A percentile compares a stretch with the other conserved stretches of the same genome.
Conservation (phyloP, 2,113 vertebrate genomes). For the Cyprinus carpio region DNA sequence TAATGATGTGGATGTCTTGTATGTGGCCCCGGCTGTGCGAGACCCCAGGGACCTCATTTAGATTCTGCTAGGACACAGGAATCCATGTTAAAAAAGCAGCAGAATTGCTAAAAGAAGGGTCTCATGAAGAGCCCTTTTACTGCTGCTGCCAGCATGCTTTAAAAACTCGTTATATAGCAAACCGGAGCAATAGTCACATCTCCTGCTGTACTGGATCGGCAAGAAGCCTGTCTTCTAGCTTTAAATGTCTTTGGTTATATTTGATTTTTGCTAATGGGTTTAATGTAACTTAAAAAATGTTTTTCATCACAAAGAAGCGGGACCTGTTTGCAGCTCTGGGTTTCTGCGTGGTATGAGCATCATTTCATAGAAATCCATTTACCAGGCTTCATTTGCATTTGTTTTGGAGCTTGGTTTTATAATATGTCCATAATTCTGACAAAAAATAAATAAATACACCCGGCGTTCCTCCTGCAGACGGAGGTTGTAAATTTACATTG, state of each 20-base stretch:
- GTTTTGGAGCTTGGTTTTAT: slow-evolving; percentile 17
- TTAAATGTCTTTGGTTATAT: not conserved
- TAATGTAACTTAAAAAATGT: slow-evolving; percentile 25
- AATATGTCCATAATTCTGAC: slow-evolving; percentile 48
- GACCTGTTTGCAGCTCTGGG: slow-evolving; percentile 19
- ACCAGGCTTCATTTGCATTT: slow-evolving; percentile 46
- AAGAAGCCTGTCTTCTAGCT: not conserved
- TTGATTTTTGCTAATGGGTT: slow-evolving; percentile 36
- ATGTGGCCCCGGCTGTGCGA: slow-evolving; percentile 11
- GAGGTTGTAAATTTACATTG: slow-evolving; percentile 52
- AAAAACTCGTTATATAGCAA: slow-evolving; percentile 48
- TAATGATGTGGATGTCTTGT: slow-evolving; percentile 51
- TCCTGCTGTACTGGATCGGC: not conserved
- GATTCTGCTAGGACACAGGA: slow-evolving; percentile 44
- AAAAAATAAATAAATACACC: slow-evolving; percentile 18
- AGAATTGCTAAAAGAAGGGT: slow-evolving; percentile 40
- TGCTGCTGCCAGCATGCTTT: slow-evolving; percentile 35
- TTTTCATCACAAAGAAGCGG: not conserved
- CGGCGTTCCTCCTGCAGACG: slow-evolving; percentile 12
- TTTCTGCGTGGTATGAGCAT: not conserved
- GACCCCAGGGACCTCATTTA: slow-evolving; percentile 60
- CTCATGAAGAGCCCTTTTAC: slow-evolving; percentile 47
- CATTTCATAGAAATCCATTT: slow-evolving; percentile 35
- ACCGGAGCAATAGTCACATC: slow-evolving; percentile 5
- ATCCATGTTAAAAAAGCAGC: slow-evolving; percentile 39